Evolutionary conservation across 1,140 invertebrate species (phyloP).

Genomic region (Bicyclus anynana): DNA sequence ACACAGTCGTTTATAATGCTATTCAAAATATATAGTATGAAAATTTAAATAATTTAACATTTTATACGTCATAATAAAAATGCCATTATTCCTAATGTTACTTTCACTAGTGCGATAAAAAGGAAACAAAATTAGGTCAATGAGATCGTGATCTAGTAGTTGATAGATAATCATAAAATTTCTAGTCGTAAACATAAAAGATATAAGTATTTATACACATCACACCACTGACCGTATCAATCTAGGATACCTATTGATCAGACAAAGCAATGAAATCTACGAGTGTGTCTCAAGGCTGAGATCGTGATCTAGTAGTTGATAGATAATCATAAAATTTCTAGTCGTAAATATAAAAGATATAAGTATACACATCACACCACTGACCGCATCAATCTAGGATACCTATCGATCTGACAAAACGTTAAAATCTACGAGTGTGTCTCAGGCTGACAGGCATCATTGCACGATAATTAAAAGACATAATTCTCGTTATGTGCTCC

Average conservation of each 20-base stretch:
- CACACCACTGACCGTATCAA: too few species aligned
- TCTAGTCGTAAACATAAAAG: neutral
- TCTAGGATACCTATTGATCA: too few species aligned
- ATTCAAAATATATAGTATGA: neutral
- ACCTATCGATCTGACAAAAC: too few species aligned
- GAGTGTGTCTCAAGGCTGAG: too few species aligned
- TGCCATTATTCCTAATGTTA: conserved; percentile 10
- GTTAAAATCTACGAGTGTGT: too few species aligned
- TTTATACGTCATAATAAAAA: neutral
- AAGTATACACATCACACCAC: too few species aligned
- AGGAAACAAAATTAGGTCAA: conserved; percentile 11
- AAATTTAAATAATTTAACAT: conserved; percentile 1
- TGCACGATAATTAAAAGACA: too few species aligned
- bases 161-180: neutral
- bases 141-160: neutral
- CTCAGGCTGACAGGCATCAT: too few species aligned
- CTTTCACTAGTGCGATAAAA: conserved; percentile 11
- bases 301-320: neutral
- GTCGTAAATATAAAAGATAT: conserved; percentile 8
- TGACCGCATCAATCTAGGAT: too few species aligned
- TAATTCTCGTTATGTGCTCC: too few species aligned
- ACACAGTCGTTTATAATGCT: neutral
- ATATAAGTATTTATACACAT: conserved; percentile 44
- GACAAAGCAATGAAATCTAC: too few species aligned
- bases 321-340: neutral